Conservation (phyloP, 2,888 invertebrate species). For the Eristalis arbustorum region DNA sequence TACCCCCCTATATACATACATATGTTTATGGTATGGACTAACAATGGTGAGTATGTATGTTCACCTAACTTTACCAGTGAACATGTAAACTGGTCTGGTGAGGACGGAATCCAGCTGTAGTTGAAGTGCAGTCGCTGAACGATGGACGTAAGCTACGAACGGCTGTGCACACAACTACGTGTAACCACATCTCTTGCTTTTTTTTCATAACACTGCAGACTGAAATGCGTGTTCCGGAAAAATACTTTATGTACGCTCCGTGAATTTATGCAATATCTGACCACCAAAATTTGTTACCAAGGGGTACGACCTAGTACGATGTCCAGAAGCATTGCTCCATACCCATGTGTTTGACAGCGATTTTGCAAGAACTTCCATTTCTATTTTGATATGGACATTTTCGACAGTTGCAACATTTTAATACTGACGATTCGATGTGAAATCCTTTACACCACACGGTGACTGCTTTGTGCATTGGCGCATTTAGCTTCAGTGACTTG, state of each 20-base stretch:
- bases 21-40: not conserved
- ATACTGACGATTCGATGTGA: too few species aligned
- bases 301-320: not conserved
- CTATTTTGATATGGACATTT: not conserved
- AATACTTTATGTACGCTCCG: constrained; percentile 36
- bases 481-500: too few species aligned
- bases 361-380: constrained; percentile 42
- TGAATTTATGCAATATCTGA: constrained; percentile 61
- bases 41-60: not conserved
- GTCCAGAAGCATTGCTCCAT: constrained; percentile 84
- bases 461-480: too few species aligned
- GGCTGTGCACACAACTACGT: not conserved
- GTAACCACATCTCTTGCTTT: not conserved
- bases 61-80: constrained; percentile 1
- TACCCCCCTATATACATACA: not conserved
- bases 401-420: not conserved
- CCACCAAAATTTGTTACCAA: constrained; percentile 45
- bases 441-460: too few species aligned
- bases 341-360: constrained; percentile 84
- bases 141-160: constrained; percentile 28
- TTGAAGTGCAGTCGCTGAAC: not conserved
- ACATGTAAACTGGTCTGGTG: constrained; percentile 48
- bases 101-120: constrained; percentile 29
- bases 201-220: constrained; percentile 25
- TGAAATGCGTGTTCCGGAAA: constrained; percentile 59